These are phyloP conservation scores for Macrosteles quadrilineatus DNA, from an alignment of 1,140 invertebrate species.

Conservation along the genomic window DNA sequence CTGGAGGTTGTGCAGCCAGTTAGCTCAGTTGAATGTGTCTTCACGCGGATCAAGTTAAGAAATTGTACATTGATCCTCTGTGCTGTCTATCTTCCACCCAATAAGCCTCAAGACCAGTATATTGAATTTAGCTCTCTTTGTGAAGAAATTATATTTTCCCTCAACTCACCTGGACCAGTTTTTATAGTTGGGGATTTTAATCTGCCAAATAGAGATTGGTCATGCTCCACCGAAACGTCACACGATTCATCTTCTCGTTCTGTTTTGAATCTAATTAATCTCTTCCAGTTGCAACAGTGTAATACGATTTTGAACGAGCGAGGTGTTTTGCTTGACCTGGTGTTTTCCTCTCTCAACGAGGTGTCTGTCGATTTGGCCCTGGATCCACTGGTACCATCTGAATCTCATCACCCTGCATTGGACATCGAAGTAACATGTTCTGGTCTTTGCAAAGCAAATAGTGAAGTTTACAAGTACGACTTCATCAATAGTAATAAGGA, in stretches of 20 bases:
- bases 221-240: not conserved
- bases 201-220: not conserved
- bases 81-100: not conserved
- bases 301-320: no score
- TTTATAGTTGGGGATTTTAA: not conserved
- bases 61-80: not conserved
- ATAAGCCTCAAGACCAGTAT: not conserved
- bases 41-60: not conserved
- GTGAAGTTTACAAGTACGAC: no score
- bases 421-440: no score
- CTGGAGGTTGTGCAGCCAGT: not conserved
- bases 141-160: not conserved
- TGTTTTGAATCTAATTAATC: not conserved
- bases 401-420: no score
- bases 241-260: not conserved
- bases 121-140: not conserved
- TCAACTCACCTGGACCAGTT: not conserved
- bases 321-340: no score
- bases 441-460: no score
- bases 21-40: not conserved
- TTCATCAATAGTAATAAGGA: no score
- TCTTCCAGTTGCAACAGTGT: not conserved
- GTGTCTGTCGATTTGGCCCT: no score
- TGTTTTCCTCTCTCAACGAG: no score
- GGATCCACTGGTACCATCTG: no score